Evolutionary conservation across 2,888 invertebrate species (phyloP).

Genomic region (Ennomos quercinarius): DNA sequence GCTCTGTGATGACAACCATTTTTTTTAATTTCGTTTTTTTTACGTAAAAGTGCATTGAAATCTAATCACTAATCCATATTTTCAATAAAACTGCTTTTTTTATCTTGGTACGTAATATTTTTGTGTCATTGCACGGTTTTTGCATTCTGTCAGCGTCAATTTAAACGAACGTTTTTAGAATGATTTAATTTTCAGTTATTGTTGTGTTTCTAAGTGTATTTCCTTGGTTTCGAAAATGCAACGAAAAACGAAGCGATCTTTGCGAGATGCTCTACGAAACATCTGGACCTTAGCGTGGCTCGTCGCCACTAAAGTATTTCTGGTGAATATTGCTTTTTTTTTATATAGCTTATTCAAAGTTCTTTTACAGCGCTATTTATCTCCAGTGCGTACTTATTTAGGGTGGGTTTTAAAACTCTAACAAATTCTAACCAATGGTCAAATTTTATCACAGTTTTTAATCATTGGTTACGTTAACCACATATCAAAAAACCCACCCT

Average conservation of each 20-base stretch:
- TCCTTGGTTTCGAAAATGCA: constrained; percentile 26
- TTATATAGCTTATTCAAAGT: not conserved
- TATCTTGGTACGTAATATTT: not conserved
- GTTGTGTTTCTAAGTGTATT: constrained; percentile 3
- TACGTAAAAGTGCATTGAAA: no score
- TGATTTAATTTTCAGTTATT: not conserved
- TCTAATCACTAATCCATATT: not conserved
- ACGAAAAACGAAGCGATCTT: constrained; percentile 31
- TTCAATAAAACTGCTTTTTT: not conserved
- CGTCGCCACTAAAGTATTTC: constrained; percentile 72
- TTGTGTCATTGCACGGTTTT: constrained; percentile 1
- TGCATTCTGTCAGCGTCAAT: not conserved
- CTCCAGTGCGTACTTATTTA: no score
- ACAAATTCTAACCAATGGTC: no score
- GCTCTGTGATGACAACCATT: no score
- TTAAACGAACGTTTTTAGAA: not conserved
- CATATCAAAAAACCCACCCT: no score
- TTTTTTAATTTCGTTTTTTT: not conserved
- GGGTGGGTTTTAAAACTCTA: no score
- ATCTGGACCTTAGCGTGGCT: constrained; percentile 78
- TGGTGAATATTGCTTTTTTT: constrained; percentile 58
- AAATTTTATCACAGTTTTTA: no score
- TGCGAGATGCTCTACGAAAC: constrained; percentile 36
- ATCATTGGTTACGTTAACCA: no score
- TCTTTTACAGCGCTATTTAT: no score